phyloP scores from a whole-genome alignment of 2,888 invertebrate genomes.

The Nomada lathburiana region DNA sequence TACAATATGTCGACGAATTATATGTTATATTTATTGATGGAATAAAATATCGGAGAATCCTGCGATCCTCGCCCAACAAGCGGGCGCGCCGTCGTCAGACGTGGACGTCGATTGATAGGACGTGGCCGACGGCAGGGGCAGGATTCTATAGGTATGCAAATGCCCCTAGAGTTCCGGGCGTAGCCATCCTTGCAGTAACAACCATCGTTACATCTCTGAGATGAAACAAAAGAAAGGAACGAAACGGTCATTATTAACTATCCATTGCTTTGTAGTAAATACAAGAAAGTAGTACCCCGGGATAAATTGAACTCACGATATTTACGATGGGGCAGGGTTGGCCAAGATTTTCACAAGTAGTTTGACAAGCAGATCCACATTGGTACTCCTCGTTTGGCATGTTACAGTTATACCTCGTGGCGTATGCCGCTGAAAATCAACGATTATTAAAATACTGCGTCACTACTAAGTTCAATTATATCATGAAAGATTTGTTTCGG shows the following conservation, averaged over 20 bases:
- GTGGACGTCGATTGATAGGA: too few relatives aligned
- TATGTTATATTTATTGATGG: too few relatives aligned
- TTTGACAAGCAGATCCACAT: slow-evolving; percentile 62
- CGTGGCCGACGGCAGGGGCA: slow-evolving; percentile 2
- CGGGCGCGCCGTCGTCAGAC: too few relatives aligned
- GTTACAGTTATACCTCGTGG: neutral
- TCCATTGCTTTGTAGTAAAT: too few relatives aligned
- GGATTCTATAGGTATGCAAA: slow-evolving; percentile 10
- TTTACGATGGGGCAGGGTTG: slow-evolving; percentile 30
- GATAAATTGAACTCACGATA: slow-evolving; percentile 35
- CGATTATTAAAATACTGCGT: neutral
- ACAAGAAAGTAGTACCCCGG: too few relatives aligned
- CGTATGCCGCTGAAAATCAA: slow-evolving; percentile 18
- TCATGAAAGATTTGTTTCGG: neutral
- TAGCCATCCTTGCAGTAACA: slow-evolving; percentile 54
- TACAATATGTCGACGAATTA: too few relatives aligned
- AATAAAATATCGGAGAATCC: too few relatives aligned
- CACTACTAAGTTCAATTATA: neutral
- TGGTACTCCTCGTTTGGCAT: slow-evolving; percentile 39
- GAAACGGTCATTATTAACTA: neutral
- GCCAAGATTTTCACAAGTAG: slow-evolving; percentile 24
- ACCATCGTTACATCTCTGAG: slow-evolving; percentile 52
- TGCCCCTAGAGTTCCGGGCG: slow-evolving; percentile 15
- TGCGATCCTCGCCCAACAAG: too few relatives aligned
- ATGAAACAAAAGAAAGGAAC: neutral